These are phyloP conservation scores for Sebastes dallii DNA, from an alignment of 2,797 vertebrate genomes.

Conservation along the genomic window DNA sequence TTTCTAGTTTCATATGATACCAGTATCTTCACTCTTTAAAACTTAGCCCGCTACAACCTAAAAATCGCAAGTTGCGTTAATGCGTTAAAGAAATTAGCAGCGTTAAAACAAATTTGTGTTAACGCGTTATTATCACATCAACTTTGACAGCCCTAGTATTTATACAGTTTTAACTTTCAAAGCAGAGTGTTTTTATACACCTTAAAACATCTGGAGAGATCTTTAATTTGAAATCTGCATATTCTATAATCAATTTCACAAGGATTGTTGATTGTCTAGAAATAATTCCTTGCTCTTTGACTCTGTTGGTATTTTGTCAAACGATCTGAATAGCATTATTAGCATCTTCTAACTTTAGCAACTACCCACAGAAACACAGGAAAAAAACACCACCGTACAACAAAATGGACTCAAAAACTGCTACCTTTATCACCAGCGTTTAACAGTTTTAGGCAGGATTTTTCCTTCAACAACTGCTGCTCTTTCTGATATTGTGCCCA, in stretches of 20 bases:
- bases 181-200: not conserved
- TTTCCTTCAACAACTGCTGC: conserved; percentile 25
- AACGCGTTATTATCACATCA: no score
- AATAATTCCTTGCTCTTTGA: not conserved
- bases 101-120: no score
- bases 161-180: not conserved
- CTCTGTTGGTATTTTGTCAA: not conserved
- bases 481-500: conserved; percentile 48
- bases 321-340: not conserved
- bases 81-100: no score
- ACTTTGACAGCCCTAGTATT: no score
- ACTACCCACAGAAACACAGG: not conserved
- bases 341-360: not conserved
- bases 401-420: not conserved
- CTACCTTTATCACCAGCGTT: not conserved
- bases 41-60: no score
- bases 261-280: not conserved
- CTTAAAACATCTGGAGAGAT: not conserved
- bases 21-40: no score
- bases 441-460: not conserved
- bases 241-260: not conserved
- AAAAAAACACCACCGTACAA: conserved; percentile 3
- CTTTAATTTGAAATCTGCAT: not conserved
- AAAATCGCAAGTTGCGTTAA: no score
- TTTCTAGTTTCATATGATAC: no score